phyloP scores from a whole-genome alignment of 2,888 invertebrate genomes.

The Pseudococcus longispinus region DNA sequence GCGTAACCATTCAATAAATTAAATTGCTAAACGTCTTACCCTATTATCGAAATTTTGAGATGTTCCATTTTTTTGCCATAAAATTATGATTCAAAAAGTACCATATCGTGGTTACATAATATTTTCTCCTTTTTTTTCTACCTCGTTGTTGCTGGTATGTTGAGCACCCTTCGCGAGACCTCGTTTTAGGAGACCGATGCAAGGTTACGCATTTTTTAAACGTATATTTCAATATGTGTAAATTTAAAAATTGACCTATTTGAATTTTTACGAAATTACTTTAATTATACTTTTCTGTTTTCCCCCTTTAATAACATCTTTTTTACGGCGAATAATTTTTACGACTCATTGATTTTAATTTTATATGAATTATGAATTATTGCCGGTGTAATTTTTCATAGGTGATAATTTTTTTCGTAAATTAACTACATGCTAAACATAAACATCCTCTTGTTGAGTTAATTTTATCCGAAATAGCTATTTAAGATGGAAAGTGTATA shows the following conservation, averaged over 20 bases:
- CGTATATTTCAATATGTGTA: not conserved
- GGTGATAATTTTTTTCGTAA: not conserved
- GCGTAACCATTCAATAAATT: conserved; percentile 52
- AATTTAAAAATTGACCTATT: not conserved
- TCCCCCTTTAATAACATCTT: not conserved
- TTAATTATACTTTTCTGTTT: not conserved
- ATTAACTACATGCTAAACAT: not conserved
- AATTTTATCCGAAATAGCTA: not conserved
- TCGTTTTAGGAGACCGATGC: conserved; percentile 17
- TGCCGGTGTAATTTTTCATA: not conserved
- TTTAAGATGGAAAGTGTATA: conserved; percentile 20
- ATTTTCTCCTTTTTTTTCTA: not conserved
- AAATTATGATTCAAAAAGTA: conserved; percentile 14
- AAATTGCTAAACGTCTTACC: conserved; percentile 50
- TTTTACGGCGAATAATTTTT: not conserved
- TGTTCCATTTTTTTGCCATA: conserved; percentile 27
- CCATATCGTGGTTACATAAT: not conserved
- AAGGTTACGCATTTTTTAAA: conserved; percentile 26
- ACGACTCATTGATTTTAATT: conserved; percentile 37
- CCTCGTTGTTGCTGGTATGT: not conserved
- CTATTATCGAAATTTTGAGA: conserved; percentile 51
- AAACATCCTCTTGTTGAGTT: not conserved
- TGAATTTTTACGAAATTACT: not conserved
- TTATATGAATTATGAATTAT: not conserved
- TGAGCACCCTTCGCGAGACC: conserved; percentile 24